These are phyloP conservation scores for Varanus komodoensis DNA, from an alignment of 2,113 vertebrate species.

Conservation along the genomic window DNA sequence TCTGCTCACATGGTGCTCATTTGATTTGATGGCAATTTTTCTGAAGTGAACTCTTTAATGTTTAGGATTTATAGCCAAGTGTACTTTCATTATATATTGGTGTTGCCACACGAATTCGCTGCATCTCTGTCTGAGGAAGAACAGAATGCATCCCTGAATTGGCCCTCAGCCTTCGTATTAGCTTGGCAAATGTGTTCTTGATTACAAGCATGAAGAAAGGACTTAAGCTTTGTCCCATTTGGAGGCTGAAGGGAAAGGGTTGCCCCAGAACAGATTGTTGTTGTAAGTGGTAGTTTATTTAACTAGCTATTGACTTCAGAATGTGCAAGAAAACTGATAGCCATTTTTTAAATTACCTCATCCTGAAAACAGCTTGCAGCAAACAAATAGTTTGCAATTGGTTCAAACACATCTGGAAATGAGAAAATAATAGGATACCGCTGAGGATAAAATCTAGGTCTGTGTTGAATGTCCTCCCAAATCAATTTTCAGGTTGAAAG, in stretches of 20 bases:
- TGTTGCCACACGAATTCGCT: constrained; percentile 60
- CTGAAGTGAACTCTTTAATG: constrained; percentile 53
- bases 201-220: constrained; percentile 75
- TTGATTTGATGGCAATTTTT: constrained; percentile 28
- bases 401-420: constrained; percentile 72
- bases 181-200: constrained; percentile 79
- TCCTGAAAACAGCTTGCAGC: constrained; percentile 71
- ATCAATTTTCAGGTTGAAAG: constrained; percentile 7
- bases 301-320: constrained; percentile 77
- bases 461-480: background rate
- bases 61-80: constrained; percentile 47
- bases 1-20: constrained; percentile 32
- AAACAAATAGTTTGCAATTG: constrained; percentile 70
- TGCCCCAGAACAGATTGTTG: constrained; percentile 79
- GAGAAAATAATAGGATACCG: constrained; percentile 61
- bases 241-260: constrained; percentile 77
- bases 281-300: constrained; percentile 78
- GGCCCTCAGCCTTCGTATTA: constrained; percentile 62
- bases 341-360: constrained; percentile 75
- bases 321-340: constrained; percentile 71
- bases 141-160: constrained; percentile 60
- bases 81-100: constrained; percentile 42
- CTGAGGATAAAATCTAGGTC: constrained; percentile 43
- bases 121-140: constrained; percentile 63
- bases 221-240: constrained; percentile 74